Base-by-base conservation (phyloP, 2,113 vertebrate species). In the Acanthochromis polyacanthus region DNA sequence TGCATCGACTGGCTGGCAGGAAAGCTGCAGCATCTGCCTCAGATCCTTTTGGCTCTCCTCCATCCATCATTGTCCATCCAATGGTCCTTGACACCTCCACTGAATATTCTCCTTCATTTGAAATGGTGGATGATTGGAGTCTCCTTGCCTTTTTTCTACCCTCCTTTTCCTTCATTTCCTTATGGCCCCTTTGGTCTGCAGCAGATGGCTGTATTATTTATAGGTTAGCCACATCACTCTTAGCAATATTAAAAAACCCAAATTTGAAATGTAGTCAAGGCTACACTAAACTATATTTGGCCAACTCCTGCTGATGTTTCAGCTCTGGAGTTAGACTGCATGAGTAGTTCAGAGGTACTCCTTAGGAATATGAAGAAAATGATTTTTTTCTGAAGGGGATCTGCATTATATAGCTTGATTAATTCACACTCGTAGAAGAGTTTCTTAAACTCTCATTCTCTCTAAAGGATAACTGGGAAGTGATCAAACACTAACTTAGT, bases 41-140 rank as follows among this genome's bases (percentile, higher is more conserved):
- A 69, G 14, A 48, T 81, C 75, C 48, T 46, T 73, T 50, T 85
- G 87, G 86, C 92, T 56, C 6, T 50, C 66, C 32, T 86, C 70
- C 80, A 81, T 82, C 77, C 69, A 68, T 86, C 84, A 87, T 80
- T 45, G 69, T 82, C 86, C 79, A 84, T 87, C 85, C 81, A 86
- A 84, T 89, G 80, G 63, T 78, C 74, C 72, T 62, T 85, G 83
- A 90, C 75, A 83, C 70, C 71, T 78, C 55, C 62, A 65, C 58
- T 81, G 88, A 83, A 83, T 85, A 84, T 74, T 87, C 74, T 78
- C 53, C 58, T 57, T 70, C 70, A 68, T 75, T 61, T 57, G 55
- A 82, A 75, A 79, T 82, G 86, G 83, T 75, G 81, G 81, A 78
- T 78, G 81, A 88, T 91, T 86, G 72, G 65, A 30, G 60, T 79